Conservation (phyloP, 92 coral and sea anemone species). For the Palythoa caribaeorum region DNA sequence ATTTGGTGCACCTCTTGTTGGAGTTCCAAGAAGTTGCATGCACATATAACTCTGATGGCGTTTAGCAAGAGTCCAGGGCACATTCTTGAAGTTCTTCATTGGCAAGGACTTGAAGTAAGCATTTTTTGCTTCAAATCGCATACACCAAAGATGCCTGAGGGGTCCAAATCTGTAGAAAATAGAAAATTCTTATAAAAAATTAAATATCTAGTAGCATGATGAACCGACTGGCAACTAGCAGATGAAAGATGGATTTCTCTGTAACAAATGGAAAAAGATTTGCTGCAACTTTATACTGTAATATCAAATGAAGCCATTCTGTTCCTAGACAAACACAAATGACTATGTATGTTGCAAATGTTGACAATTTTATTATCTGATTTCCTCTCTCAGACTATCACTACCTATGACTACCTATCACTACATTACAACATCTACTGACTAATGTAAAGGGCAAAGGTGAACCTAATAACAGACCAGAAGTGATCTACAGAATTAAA, state of each 20-base stretch:
- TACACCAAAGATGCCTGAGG: slow-evolving; percentile 52
- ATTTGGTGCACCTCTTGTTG: slow-evolving; percentile 36
- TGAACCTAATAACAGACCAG: slow-evolving; percentile 19
- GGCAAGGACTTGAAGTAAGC: slow-evolving; percentile 50
- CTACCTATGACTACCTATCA: background rate
- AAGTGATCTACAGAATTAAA: background rate
- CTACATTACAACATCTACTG: slow-evolving; percentile 1
- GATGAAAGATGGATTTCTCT: slow-evolving; percentile 33
- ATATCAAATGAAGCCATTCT: slow-evolving; percentile 10
- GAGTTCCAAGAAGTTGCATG: slow-evolving; percentile 50
- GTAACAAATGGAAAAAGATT: slow-evolving; percentile 30
- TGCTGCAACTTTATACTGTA: slow-evolving; percentile 27
- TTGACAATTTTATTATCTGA: no score
- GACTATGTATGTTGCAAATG: background rate
- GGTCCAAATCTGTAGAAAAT: slow-evolving; percentile 49
- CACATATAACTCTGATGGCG: slow-evolving; percentile 56
- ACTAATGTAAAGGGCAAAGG: slow-evolving; percentile 35
- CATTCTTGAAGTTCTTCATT: slow-evolving; percentile 39
- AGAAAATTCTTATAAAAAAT: slow-evolving; percentile 27
- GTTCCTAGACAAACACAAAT: slow-evolving; percentile 5
- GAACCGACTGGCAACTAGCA: slow-evolving; percentile 24
- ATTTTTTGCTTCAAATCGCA: slow-evolving; percentile 49
- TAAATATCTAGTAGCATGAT: slow-evolving; percentile 22
- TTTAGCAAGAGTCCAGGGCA: slow-evolving; percentile 44
- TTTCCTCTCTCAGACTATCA: no score